Conservation (phyloP, 2,797 vertebrate genomes). For the Cyprinodon diabolis region DNA sequence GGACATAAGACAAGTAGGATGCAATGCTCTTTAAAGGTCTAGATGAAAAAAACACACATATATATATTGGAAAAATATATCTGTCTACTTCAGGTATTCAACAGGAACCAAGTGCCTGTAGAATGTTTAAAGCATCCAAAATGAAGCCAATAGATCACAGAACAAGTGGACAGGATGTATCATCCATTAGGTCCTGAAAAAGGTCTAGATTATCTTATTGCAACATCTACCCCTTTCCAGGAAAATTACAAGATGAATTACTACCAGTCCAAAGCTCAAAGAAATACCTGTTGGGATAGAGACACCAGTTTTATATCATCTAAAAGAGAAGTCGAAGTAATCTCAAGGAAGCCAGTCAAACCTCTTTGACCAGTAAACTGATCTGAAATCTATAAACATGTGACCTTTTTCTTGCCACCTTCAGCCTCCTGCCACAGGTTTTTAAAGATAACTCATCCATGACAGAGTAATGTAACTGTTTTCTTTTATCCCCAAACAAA, state of each 20-base stretch:
- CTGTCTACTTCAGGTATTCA: neutral
- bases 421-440: constrained; percentile 13
- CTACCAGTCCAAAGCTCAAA: constrained; percentile 19
- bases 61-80: neutral
- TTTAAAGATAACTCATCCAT: constrained; percentile 21
- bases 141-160: constrained; percentile 2
- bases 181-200: neutral
- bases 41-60: neutral
- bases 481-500: neutral
- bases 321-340: constrained; percentile 26
- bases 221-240: constrained; percentile 12
- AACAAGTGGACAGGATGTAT: constrained; percentile 2
- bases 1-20: neutral
- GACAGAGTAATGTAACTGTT: constrained; percentile 4
- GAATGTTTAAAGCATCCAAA: neutral
- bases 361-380: constrained; percentile 28
- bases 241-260: constrained; percentile 20
- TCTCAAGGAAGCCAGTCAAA: constrained; percentile 31
- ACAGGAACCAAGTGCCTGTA: neutral
- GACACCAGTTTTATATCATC: constrained; percentile 24
- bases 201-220: constrained; percentile 10
- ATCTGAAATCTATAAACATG: constrained; percentile 29
- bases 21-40: neutral
- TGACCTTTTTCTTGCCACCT: constrained; percentile 30
- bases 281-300: constrained; percentile 19